Conservation (phyloP, 2,113 vertebrate genomes). For the Corynorhinus townsendii region DNA sequence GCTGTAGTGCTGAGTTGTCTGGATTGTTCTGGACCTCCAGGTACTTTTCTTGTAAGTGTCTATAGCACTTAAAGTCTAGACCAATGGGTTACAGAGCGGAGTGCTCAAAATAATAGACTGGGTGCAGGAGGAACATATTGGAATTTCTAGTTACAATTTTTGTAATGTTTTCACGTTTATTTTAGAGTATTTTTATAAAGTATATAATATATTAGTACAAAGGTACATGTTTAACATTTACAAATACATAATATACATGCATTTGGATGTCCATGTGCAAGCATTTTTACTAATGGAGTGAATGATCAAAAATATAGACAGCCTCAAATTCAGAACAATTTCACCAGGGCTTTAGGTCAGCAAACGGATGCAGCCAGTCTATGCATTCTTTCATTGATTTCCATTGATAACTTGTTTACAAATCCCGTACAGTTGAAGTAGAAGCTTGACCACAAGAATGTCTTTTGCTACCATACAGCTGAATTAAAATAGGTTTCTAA, state of each 20-base stretch:
- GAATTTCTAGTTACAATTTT: background rate
- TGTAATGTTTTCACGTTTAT: background rate
- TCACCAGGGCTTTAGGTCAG: background rate
- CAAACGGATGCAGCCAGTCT: background rate
- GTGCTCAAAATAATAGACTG: background rate
- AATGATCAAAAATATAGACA: background rate
- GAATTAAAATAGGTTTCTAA: background rate
- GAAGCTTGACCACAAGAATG: background rate
- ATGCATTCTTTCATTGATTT: background rate
- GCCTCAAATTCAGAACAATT: background rate
- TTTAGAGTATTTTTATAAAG: conserved; percentile 8
- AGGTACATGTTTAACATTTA: conserved; percentile 18
- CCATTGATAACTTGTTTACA: background rate
- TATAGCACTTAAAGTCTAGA: background rate
- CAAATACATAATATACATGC: conserved; percentile 8
- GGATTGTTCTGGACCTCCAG: background rate
- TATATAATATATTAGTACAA: background rate
- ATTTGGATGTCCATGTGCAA: background rate
- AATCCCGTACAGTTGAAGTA: background rate
- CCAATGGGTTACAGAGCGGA: background rate
- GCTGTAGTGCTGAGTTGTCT: background rate
- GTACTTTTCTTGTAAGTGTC: background rate
- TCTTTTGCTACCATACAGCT: background rate
- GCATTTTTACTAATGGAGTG: background rate
- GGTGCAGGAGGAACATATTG: background rate